phyloP scores from a whole-genome alignment of 1,140 invertebrate species.

The Tetragonula clypearis region DNA sequence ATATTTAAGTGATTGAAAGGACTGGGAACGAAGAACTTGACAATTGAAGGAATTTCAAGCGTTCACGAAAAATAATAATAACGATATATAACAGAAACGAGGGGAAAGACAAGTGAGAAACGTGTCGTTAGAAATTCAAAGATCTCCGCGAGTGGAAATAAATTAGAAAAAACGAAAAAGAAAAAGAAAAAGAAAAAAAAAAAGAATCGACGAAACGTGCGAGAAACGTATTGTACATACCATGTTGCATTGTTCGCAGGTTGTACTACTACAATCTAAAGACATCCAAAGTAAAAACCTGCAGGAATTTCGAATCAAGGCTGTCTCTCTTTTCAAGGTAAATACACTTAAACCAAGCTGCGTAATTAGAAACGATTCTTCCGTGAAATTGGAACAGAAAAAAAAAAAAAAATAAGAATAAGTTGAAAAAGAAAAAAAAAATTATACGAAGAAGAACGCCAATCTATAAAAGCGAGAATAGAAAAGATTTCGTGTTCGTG shows the following conservation, averaged over 20 bases:
- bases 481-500: not conserved
- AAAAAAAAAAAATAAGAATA: not conserved
- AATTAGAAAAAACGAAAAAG: not conserved
- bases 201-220: constrained; percentile 39
- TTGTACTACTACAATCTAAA: constrained; percentile 70
- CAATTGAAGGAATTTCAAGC: too few species aligned
- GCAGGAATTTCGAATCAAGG: constrained; percentile 67
- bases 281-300: constrained; percentile 70
- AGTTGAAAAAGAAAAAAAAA: not conserved
- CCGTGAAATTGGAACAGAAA: not conserved
- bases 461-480: not conserved
- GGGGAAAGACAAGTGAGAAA: not conserved
- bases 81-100: not conserved
- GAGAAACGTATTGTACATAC: constrained; percentile 68
- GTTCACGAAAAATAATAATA: not conserved
- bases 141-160: not conserved
- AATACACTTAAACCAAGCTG: constrained; percentile 60
- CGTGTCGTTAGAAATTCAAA: not conserved
- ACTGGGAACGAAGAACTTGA: too few species aligned
- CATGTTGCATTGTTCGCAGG: constrained; percentile 71
- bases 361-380: constrained; percentile 54
- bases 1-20: too few species aligned
- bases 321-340: constrained; percentile 68
- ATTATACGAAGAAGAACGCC: constrained; percentile 10
- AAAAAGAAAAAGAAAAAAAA: not conserved